Conservation (phyloP, 2,797 vertebrate genomes). For the Cossypha niveicapilla region DNA sequence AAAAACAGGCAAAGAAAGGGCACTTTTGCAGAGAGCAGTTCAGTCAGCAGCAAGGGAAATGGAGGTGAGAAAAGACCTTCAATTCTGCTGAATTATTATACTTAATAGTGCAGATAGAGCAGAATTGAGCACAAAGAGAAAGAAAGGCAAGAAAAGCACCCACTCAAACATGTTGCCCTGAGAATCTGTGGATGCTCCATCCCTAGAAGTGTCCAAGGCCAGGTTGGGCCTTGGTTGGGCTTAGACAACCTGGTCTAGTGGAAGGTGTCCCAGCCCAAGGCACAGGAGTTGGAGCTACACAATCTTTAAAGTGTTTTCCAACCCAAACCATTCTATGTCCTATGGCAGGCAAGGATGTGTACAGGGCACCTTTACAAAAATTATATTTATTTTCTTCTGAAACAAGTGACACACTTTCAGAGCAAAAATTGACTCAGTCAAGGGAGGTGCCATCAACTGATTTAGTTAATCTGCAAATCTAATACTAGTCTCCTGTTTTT, state of each 20-base stretch:
- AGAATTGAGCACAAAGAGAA: neutral
- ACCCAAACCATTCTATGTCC: neutral
- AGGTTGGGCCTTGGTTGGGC: neutral
- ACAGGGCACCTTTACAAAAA: neutral
- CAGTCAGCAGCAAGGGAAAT: neutral
- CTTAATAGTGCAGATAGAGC: neutral
- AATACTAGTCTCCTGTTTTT: neutral
- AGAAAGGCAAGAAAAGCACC: neutral
- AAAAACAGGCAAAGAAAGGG: neutral
- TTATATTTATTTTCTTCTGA: neutral
- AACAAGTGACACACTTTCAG: neutral
- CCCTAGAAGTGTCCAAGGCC: neutral
- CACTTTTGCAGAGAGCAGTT: neutral
- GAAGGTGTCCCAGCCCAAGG: neutral
- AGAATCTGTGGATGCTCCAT: fast-evolving
- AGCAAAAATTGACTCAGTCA: neutral
- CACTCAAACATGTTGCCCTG: neutral
- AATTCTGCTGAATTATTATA: neutral
- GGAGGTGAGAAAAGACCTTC: neutral
- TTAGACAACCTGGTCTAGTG: neutral
- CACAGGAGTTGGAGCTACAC: fast-evolving
- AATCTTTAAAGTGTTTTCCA: neutral
- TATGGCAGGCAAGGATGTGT: neutral
- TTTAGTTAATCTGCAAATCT: neutral
- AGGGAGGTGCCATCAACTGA: neutral